A percentile compares a stretch with the other conserved stretches of the same genome.
These are phyloP conservation scores for Ormia ochracea DNA, from an alignment of 2,888 invertebrate species.

Conservation along the genomic window DNA sequence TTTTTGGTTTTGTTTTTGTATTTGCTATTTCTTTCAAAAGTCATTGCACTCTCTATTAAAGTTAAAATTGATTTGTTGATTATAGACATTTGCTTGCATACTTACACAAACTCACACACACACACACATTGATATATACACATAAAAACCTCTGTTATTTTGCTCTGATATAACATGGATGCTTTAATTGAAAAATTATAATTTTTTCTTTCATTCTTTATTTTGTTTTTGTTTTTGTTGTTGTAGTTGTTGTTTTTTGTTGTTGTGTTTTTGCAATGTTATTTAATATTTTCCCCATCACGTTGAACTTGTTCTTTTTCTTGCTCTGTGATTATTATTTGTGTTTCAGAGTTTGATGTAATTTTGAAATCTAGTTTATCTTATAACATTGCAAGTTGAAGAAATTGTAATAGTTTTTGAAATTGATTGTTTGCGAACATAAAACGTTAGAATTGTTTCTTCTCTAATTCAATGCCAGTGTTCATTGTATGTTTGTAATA, in stretches of 20 bases:
- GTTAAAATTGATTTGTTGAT: conserved; percentile 52
- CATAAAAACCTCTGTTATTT: neutral
- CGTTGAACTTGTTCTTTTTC: conserved; percentile 48
- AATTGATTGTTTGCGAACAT: conserved; percentile 53
- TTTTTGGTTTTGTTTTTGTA: neutral
- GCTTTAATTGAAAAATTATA: conserved; percentile 30
- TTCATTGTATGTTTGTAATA: neutral
- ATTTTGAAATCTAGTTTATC: conserved; percentile 54
- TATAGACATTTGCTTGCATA: conserved; percentile 40
- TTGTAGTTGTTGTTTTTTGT: neutral
- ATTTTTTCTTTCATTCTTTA: conserved; percentile 4
- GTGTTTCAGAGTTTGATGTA: conserved; percentile 24
- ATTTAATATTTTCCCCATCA: conserved; percentile 50
- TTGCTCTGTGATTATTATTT: conserved; percentile 16
- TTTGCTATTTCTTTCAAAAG: no score
- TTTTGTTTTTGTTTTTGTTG: neutral
- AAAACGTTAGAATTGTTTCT: conserved; percentile 37
- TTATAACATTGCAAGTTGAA: neutral
- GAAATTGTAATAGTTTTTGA: conserved; percentile 41
- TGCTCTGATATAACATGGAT: conserved; percentile 34
- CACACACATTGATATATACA: no score
- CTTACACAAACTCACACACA: neutral
- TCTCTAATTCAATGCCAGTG: neutral
- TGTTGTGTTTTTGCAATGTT: conserved; percentile 12
- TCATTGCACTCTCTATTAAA: conserved; percentile 48